A percentile compares a stretch with the other conserved stretches of the same genome.
Evolutionary conservation across 2,797 vertebrate species (phyloP).

Genomic region (Danio kyathit): DNA sequence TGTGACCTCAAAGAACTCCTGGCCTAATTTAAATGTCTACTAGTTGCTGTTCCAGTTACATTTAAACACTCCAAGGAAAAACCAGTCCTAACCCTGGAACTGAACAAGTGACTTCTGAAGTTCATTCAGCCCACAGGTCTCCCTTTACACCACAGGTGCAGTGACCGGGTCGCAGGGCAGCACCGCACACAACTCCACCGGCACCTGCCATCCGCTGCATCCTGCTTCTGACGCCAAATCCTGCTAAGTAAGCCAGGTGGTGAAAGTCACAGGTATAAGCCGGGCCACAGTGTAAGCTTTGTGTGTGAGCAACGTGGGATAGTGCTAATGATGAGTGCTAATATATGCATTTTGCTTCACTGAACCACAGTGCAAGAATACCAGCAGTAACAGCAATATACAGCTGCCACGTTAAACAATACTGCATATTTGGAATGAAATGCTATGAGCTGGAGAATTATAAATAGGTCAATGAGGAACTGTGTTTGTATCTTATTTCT

Average conservation of each 20-base stretch:
- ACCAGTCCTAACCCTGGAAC: neutral
- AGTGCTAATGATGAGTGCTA: constrained; percentile 30
- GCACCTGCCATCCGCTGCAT: constrained; percentile 33
- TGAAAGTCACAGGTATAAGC: constrained; percentile 53
- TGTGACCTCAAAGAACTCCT: constrained; percentile 29
- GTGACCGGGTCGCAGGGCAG: neutral
- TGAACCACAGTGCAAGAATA: neutral
- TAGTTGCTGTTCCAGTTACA: neutral
- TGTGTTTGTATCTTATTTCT: neutral
- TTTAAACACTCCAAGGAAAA: constrained; percentile 18
- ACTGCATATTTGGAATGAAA: neutral
- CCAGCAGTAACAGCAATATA: neutral
- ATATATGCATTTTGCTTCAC: constrained; percentile 13
- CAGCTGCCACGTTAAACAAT: neutral
- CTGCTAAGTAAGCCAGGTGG: constrained; percentile 51
- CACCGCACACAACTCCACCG: constrained; percentile 6
- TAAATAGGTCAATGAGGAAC: neutral
- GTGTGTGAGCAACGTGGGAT: neutral
- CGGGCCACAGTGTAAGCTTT: constrained; percentile 31
- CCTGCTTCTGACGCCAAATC: constrained; percentile 25
- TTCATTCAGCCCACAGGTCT: constrained; percentile 33
- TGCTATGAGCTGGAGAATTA: neutral
- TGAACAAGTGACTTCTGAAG: constrained; percentile 32
- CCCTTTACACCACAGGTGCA: constrained; percentile 20
- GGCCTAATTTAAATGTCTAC: constrained; percentile 27